Base-by-base conservation (phyloP, 2,113 vertebrate species). In the Gasterosteus nipponicus region DNA sequence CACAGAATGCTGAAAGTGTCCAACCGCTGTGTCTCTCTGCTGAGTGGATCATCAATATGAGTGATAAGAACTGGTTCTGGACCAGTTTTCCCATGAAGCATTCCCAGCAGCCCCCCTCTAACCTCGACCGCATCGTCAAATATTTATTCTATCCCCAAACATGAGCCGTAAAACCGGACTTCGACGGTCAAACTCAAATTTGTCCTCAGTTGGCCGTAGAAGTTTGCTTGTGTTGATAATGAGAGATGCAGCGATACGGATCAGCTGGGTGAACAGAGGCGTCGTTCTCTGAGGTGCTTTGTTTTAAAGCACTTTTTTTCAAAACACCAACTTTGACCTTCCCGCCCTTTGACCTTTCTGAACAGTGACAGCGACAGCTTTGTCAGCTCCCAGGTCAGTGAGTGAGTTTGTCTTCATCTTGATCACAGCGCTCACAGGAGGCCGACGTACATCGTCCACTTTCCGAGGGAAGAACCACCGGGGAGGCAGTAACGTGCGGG, bases 31-130 rank as follows among this genome's bases (percentile, higher is more conserved):
- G 5, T 15, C 54, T 57, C 54, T 31, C 8, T n/a, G 14, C 51
- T 35, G 58, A 70, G 73, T 86, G 19, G 57, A 86, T 84, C 73
- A 89, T 85, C 86, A 82, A 86, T 76, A 58, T 26, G 12, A 62
- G 18, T 42, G 68, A 83, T 46, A 58, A 69, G n/a, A 49, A 63
- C 47, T 22, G 18, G n/a, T 53, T 22, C 22, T 26, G 22, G 22
- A 26, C 22, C 22, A 26, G 22, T 26, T 26, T 26, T 26, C 22
- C 22, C 53, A 56, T 14, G 29, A 26, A 56, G 10, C 53, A 26
- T 54, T 26, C 22, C 22, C 10, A 5, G 11, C 26, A 12, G 18
- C 26, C 11, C 53, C 19, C 29, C 22, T 14, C 53, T 56, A 29
- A 29, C 46, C 46, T 18, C 7, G 7, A 47, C 44, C 44, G 15